Evolutionary conservation across 2,113 vertebrate genomes (phyloP).

Genomic region (Atlantisia rogersi): DNA sequence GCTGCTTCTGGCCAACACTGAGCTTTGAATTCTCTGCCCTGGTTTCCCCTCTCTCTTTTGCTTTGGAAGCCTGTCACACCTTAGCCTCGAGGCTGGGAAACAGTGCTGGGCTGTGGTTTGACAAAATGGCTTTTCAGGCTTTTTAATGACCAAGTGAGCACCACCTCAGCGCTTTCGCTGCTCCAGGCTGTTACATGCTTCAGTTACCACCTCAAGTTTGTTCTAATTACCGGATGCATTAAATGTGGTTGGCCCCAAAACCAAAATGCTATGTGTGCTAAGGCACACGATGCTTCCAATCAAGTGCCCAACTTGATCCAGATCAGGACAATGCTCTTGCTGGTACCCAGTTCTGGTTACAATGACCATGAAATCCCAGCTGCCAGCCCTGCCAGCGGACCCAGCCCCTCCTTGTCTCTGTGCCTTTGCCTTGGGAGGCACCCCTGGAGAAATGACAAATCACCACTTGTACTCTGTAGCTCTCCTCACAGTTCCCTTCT

Average conservation of each 20-base stretch:
- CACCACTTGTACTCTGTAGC: neutral
- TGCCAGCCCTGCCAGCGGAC: neutral
- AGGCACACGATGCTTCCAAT: neutral
- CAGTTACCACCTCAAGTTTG: neutral
- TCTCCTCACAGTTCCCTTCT: neutral
- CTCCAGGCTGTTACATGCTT: neutral
- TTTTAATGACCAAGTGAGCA: neutral
- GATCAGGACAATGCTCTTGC: neutral
- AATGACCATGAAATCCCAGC: neutral
- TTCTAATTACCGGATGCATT: neutral
- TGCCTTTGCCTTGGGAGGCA: neutral
- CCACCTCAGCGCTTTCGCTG: neutral
- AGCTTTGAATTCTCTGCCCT: neutral
- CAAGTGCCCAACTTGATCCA: neutral
- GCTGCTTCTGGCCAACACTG: neutral
- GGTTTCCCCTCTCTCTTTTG: neutral
- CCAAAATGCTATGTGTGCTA: neutral
- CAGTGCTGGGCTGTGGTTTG: neutral
- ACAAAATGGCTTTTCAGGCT: neutral
- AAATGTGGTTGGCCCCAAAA: neutral
- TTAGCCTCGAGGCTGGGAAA: neutral
- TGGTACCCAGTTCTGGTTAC: neutral
- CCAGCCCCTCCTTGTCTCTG: neutral
- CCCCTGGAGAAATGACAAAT: neutral
- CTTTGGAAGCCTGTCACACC: constrained; percentile 1